phyloP scores from a whole-genome alignment of 2,113 vertebrate species.

The Cariama cristata region DNA sequence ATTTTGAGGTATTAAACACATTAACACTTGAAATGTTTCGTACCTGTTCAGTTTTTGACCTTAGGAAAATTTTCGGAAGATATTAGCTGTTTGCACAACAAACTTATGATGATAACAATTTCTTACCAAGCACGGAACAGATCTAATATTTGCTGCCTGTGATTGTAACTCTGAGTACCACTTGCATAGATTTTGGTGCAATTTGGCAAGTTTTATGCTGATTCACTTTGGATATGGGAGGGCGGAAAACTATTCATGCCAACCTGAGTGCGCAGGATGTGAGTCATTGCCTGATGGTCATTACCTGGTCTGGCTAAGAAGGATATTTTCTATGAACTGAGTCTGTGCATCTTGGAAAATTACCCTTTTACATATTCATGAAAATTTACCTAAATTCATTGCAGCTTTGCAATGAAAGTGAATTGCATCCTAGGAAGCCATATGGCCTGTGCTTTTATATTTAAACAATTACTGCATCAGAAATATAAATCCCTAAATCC shows the following conservation, averaged over 20 bases:
- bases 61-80: not conserved
- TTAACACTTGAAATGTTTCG: not conserved
- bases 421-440: slow-evolving; percentile 5
- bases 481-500: not conserved
- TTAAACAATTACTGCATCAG: not conserved
- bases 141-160: not conserved
- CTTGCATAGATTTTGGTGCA: not conserved
- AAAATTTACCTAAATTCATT: slow-evolving; percentile 10
- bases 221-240: not conserved
- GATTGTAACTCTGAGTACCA: not conserved
- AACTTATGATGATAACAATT: not conserved
- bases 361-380: not conserved
- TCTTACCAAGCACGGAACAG: not conserved
- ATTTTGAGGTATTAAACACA: not conserved
- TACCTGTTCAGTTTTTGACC: not conserved
- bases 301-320: not conserved
- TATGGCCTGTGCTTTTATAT: not conserved
- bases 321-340: not conserved
- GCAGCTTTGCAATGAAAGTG: not conserved
- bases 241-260: not conserved
- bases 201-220: not conserved
- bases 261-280: not conserved
- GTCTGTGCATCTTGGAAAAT: slow-evolving; percentile 13
- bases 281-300: slow-evolving; percentile 6
- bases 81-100: not conserved